Base-by-base conservation (phyloP, 2,113 vertebrate species). In the Myrmophylax atrothorax region DNA sequence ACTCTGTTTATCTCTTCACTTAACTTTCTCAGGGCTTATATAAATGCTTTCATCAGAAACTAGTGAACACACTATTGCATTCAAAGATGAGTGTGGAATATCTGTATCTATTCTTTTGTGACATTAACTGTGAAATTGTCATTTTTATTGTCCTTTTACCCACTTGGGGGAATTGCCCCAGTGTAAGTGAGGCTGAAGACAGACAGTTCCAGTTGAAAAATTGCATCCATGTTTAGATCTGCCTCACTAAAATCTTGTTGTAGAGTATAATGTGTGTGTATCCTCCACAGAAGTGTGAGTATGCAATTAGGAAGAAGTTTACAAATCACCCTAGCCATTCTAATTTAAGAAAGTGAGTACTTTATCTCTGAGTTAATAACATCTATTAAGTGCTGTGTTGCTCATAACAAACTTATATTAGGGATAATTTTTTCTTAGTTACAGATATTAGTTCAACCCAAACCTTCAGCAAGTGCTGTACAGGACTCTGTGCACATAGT, bases 401-500 rank as follows among this genome's bases (percentile, higher is more conserved):
- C 14, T 73, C 15, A n/a, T 28, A 75, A 6, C 15, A 63, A 72
- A 63, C 6, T 13, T 33, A 25, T 10, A 58, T 24, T 42, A 60
- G 19, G 46, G 17, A 17, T 18, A 68, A 35, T n/a, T 40, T 67
- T 63, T 50, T 60, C 17, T 84, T 47, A 10, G 10, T 60, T 79
- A 75, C 18, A 46, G 55, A n/a, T 31, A 46, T 58, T 69, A 44
- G 29, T 62, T 90, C 35, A 38, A 17, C 3, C 5, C 3, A 28
- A 79, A 50, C 16, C 17, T 62, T n/a, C 29, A 56, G 20, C 19
- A 37, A 37, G 12, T 70, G 33, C 22, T 40, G 25, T 23, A n/a
- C 10, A 23, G 15, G 46, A 35, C 18, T 22, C 20, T 74, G 18
- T 37, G 22, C 25, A 59, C 0, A 1, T 0, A 3, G 37, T 18